Base-by-base conservation (phyloP, 2,797 vertebrate genomes). In the Darevskia nairensis region DNA sequence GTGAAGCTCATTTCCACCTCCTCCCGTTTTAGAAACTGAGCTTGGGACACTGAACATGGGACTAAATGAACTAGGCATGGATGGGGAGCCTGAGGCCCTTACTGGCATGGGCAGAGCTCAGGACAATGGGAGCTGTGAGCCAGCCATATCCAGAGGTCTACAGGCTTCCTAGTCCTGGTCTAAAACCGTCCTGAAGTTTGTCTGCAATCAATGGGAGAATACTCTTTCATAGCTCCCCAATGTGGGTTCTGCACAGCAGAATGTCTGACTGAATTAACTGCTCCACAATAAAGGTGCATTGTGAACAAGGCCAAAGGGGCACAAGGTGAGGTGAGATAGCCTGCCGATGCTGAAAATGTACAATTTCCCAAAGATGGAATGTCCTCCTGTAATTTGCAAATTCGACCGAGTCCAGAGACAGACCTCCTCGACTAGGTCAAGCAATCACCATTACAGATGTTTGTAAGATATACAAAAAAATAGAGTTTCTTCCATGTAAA, bases 151-250 rank as follows among this genome's bases (percentile, higher is more conserved):
- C n/a, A 25, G 66, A 27, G 1, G 66, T 3, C 10, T 25, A 69
- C 66, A 27, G 4, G 66, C 61, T 64, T 23, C 59, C 59, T 0
- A 61, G 17, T 61, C 59, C 61, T 64, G 29, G 6, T 64, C 69
- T 23, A 8, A 3, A 82, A 35, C 21, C 25, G 15, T 19, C 59
- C 35, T n/a, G 59, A 8, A 27, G 23, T 82, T 46, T 35, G 61
- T 55, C 55, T 82, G 80, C 21, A 29, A 61, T 39, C 32, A 64
- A 4, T 46, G 29, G 41, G 39, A 75, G 71, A 5, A 9, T 4
- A n/a, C 4, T 21, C 35, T 64, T 3, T 3, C 2, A 6, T 7
- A 39, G 23, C n/a, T 75, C 1, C 39, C n/a, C 11, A n/a, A 0
- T 68, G 11, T 82, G 39, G 29, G 59, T n/a, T 50, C 64, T 46